Evolutionary conservation across 64 coral and sea anemone species (phyloP), one percentile per base, ranked within the genome.

Genomic region (Astreopora myriophthalma): DNA sequence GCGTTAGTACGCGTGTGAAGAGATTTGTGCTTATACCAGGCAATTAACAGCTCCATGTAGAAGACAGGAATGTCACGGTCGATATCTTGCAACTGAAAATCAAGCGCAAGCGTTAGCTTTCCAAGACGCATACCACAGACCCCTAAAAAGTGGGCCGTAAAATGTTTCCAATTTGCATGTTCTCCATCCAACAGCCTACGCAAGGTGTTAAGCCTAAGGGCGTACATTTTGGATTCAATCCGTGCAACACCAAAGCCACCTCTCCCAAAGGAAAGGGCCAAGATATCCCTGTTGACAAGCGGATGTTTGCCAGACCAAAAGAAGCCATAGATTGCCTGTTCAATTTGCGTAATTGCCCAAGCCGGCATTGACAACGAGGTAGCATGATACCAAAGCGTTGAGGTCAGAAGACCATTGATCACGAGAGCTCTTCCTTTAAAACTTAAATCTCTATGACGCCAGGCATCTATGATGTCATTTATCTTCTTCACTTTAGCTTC

Each of bases 141-240:
- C 6, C 38, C 0, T 7, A 88, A 29, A 44, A 73, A 88, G 35
- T 88, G 7, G 0, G 26, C 8, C 5, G 37, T 24, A 52, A 88
- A 73, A 16, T 71, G 11, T 33, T 88, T 88, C 69, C 85, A 88
- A 33, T 88, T 67, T 55, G 85, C 85, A 19, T 71, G 26, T 1
- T 51, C 40, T 29, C 16, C 19, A 3, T 7, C 26, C 10, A 87
- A 63, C 69, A 71, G 17, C 37, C 70, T 37, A 7, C 11, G 23
- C 31, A 88, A 19, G 8, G 70, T 89, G 38, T 74, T 76, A 2
- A 89, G 51, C 31, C 87, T 23, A 0, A 89, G 22, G 20, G 51
- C 48, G 0, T 49, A 13, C 20, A 77, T 58, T 58, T 77, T 89
- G 9, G 40, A 24, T 9, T 74, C 7, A 33, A 77, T 33, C 0